phyloP scores from a whole-genome alignment of 2,113 vertebrate genomes.

The Dipodomys spectabilis region DNA sequence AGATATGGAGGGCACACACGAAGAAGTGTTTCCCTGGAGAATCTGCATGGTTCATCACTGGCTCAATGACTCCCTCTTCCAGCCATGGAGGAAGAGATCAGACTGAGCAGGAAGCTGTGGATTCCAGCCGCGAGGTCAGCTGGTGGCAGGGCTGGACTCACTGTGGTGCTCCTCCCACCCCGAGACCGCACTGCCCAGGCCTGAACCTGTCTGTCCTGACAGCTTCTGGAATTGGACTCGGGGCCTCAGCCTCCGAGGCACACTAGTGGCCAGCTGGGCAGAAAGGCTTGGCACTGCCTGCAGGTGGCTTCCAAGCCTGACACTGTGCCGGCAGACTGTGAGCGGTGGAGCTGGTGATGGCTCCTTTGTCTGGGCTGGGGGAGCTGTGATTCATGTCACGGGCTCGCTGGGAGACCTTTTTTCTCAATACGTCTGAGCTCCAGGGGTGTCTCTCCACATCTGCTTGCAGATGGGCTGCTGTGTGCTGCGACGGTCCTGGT shows the following conservation, averaged over 20 bases:
- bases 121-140: rapidly evolving
- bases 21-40: too few species aligned
- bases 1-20: rapidly evolving
- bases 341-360: neutral
- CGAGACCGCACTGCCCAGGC: rapidly evolving
- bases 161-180: rapidly evolving
- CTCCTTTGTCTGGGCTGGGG: slow-evolving; percentile 58
- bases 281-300: neutral
- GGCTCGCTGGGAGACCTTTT: slow-evolving; percentile 68
- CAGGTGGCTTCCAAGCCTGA: neutral
- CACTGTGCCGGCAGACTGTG: neutral
- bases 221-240: neutral
- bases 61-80: neutral
- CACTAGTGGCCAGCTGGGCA: neutral
- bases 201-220: rapidly evolving
- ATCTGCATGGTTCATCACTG: rapidly evolving
- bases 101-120: neutral
- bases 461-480: slow-evolving; percentile 41
- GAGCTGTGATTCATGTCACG: slow-evolving; percentile 67
- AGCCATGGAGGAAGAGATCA: neutral
- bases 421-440: slow-evolving; percentile 69
- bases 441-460: slow-evolving; percentile 69
- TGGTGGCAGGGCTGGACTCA: rapidly evolving
- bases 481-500: slow-evolving; percentile 14
- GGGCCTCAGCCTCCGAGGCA: neutral